Base-by-base conservation (phyloP, 1,140 invertebrate genomes). In the Thaumatotibia leucotreta region DNA sequence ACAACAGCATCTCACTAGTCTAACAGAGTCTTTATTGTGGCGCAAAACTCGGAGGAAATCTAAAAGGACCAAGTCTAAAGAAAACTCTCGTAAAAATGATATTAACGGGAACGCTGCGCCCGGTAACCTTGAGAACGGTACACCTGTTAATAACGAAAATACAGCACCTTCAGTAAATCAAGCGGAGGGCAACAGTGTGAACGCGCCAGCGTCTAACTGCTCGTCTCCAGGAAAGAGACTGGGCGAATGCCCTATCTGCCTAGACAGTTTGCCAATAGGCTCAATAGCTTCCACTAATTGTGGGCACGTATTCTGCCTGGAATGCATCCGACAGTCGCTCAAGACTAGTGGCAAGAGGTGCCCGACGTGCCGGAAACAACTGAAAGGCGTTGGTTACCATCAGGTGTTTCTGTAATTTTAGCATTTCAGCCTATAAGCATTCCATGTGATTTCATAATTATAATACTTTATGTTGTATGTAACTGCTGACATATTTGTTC, bases 231-330 rank as follows among this genome's bases (percentile, higher is more conserved):
- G 24, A 5, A 27, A 29, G 24, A 27, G 11, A n/a, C 20, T 63
- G 11, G 61, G 61, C 8, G 61, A 63, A 3, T 63, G 61, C 29
- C 61, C 61, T 2, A 63, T 63, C 9, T 63, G 61, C 17, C n/a
- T 63, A 17, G 61, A 63, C 5, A 63, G 35, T 9, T 17, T 63
- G 29, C 6, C n/a, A 2, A 20, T 9, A 22, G 35, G 31, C 2
- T 20, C 23, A 11, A 63, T 63, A 31, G 61, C 61, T 17, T 33
- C 61, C 0, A 63, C 61, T n/a, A 63, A 10, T 4, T 63, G 61
- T 14, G 61, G 61, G 1, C 61, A 63, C 11, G 61, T 63, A n/a
- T 63, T 63, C 22, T 63, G 61, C 31, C 11, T 39, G 17, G 61
- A 63, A 0, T 63, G 61, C 31, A 63, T 63, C 10, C 33, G 22